Evolutionary conservation across 2,113 vertebrate species (phyloP).

Genomic region (Oncorhynchus keta): DNA sequence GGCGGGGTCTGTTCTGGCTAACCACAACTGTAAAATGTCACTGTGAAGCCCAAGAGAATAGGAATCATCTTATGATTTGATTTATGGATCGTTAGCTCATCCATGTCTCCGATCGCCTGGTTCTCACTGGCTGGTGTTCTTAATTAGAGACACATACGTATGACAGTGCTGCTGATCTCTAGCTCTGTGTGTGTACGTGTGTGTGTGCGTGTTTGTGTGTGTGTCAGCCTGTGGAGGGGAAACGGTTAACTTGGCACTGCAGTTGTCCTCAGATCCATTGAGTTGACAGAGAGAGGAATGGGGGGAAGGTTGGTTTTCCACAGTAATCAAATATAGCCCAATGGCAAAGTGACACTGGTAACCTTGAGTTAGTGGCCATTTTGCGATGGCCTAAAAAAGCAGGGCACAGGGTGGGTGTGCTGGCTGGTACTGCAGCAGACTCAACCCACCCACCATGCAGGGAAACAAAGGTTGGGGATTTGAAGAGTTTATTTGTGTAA

Average conservation of each 20-base stretch:
- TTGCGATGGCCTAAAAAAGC: constrained; percentile 85
- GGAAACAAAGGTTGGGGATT: neutral
- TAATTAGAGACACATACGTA: constrained; percentile 1
- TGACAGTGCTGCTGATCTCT: neutral
- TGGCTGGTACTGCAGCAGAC: neutral
- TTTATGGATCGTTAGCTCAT: constrained; percentile 18
- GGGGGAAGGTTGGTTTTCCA: constrained; percentile 46
- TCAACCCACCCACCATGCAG: neutral
- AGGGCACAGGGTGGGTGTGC: constrained; percentile 74
- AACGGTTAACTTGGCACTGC: constrained; percentile 2
- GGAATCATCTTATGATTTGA: constrained; percentile 35
- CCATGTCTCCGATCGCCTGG: neutral
- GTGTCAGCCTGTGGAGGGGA: constrained; percentile 10
- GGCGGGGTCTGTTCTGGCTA: constrained; percentile 20
- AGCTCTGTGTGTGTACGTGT: neutral
- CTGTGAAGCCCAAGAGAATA: constrained; percentile 31
- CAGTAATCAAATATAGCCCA: constrained; percentile 86
- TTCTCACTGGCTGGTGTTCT: constrained; percentile 5
- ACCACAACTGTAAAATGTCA: constrained; percentile 49
- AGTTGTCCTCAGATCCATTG: constrained; percentile 55
- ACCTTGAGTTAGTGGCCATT: constrained; percentile 86
- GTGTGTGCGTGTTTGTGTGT: neutral
- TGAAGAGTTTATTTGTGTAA: neutral
- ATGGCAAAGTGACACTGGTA: constrained; percentile 81
- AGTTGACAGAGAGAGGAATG: constrained; percentile 61